These are phyloP conservation scores for Hetaerina titia DNA, from an alignment of 2,888 invertebrate species.

Conservation along the genomic window DNA sequence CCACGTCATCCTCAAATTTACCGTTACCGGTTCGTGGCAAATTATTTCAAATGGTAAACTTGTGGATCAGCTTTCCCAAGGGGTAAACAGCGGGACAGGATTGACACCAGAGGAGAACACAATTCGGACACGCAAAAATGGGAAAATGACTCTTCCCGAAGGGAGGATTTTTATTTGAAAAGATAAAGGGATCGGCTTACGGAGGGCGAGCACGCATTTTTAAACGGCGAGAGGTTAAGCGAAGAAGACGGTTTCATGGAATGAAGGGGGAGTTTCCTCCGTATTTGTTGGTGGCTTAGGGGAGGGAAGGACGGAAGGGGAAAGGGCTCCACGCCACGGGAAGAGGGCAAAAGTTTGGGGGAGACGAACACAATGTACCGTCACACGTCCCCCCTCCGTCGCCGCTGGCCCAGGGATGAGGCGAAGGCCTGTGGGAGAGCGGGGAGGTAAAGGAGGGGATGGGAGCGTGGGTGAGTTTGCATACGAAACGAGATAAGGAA, in stretches of 20 bases:
- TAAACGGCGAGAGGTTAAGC: not conserved
- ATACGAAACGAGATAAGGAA: constrained; percentile 64
- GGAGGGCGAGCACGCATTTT: too few species aligned
- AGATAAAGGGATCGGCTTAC: too few species aligned
- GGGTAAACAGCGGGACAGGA: too few species aligned
- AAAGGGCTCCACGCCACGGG: not conserved
- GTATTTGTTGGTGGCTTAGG: not conserved
- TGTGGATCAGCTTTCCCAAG: too few species aligned
- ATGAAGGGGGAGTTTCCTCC: not conserved
- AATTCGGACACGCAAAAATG: too few species aligned
- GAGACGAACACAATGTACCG: not conserved
- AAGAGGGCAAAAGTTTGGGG: not conserved
- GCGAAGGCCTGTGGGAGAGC: not conserved
- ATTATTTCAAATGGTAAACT: too few species aligned
- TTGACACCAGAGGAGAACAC: too few species aligned
- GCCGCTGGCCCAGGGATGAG: not conserved
- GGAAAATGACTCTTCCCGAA: too few species aligned
- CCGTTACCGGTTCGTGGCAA: too few species aligned
- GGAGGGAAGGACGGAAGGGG: not conserved
- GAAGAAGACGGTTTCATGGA: not conserved
- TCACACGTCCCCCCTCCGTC: not conserved
- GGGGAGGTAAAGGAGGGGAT: not conserved
- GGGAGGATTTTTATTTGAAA: too few species aligned
- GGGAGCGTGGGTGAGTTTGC: constrained; percentile 19
- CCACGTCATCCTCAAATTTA: too few species aligned